Evolutionary conservation across 2,113 vertebrate genomes (phyloP).

Genomic region (Sylvicapra grimmia): DNA sequence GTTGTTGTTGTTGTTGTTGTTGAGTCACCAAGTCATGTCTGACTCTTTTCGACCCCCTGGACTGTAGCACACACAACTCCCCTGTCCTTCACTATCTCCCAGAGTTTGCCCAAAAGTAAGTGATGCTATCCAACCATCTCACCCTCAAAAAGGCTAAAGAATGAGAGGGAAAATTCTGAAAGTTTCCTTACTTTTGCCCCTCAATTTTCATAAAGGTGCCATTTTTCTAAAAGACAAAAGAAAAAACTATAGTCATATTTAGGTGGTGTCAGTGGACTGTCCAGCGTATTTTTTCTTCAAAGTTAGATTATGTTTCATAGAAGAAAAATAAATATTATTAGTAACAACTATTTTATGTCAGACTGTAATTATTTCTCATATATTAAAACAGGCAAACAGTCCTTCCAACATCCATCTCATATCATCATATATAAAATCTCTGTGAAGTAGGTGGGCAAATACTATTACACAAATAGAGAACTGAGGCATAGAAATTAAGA

Average conservation of each 20-base stretch:
- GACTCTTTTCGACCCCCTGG: no score
- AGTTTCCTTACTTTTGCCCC: not conserved
- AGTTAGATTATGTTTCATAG: not conserved
- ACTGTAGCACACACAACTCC: no score
- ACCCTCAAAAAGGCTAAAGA: not conserved
- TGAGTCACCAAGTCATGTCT: no score
- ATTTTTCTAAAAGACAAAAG: not conserved
- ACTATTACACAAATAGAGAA: not conserved
- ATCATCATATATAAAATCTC: not conserved
- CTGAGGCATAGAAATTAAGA: not conserved
- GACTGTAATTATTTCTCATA: not conserved
- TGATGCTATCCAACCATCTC: no score
- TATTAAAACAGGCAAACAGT: not conserved
- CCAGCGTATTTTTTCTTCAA: not conserved
- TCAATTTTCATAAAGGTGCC: not conserved
- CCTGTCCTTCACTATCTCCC: no score
- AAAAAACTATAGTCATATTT: not conserved
- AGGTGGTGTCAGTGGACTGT: not conserved
- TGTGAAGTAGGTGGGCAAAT: not conserved
- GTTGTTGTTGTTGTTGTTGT: no score
- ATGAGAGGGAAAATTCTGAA: not conserved
- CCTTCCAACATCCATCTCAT: not conserved
- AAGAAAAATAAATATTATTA: not conserved
- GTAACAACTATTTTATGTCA: not conserved
- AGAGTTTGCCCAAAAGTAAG: no score